These are phyloP conservation scores for Julus scanicus DNA, from an alignment of 2,888 invertebrate genomes.

Conservation along the genomic window DNA sequence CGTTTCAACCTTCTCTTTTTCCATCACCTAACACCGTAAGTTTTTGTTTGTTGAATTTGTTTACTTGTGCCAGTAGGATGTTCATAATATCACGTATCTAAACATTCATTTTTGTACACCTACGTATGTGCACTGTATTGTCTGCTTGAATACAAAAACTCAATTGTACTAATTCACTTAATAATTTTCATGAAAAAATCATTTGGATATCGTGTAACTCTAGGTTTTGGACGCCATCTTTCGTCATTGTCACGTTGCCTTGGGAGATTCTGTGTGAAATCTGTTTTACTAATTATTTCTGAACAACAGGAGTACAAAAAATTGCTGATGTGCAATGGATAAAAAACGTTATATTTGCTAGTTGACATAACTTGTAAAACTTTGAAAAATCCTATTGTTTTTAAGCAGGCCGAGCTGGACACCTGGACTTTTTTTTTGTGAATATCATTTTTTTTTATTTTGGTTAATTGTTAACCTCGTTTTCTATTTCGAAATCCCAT, in stretches of 20 bases:
- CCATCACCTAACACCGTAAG: background rate
- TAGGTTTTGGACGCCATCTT: too few relatives aligned
- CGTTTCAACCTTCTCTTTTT: background rate
- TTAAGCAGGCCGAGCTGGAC: conserved; percentile 21
- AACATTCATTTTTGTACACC: too few relatives aligned
- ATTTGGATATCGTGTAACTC: too few relatives aligned
- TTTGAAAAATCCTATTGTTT: background rate
- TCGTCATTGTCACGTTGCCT: too few relatives aligned
- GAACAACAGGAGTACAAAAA: background rate
- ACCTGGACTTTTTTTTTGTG: background rate
- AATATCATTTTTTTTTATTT: background rate
- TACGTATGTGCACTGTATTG: too few relatives aligned
- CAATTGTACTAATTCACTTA: too few relatives aligned
- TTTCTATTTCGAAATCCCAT: background rate
- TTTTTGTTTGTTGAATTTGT: too few relatives aligned
- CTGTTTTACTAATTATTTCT: too few relatives aligned
- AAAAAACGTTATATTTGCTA: background rate
- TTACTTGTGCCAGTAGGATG: background rate
- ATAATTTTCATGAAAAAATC: too few relatives aligned
- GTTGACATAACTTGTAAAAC: background rate
- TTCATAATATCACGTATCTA: background rate
- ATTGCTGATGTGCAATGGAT: background rate
- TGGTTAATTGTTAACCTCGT: background rate
- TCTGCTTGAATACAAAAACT: too few relatives aligned
- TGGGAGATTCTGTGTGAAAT: too few relatives aligned